Evolutionary conservation across 2,113 vertebrate species (phyloP), one percentile per base, ranked within the genome.

Genomic region (Catagonus wagneri): DNA sequence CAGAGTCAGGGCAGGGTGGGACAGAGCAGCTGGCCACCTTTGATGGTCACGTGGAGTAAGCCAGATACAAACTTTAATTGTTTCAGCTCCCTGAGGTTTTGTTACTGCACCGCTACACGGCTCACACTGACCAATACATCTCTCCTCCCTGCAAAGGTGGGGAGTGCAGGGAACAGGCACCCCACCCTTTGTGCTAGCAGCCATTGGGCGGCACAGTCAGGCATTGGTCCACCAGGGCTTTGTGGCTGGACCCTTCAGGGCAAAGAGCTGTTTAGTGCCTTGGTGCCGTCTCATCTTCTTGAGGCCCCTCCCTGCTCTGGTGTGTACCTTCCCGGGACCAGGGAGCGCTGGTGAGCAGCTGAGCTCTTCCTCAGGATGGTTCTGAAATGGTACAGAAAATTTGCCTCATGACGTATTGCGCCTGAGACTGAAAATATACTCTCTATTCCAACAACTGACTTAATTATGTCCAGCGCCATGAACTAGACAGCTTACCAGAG

Each of bases 191-290:
- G 34, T 27, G 17, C 2, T 39, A 19, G 68, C 60, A 20, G 36
- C 11, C n/a, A 1, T 25, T 34, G 34, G 32, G 6, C 13, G 12
- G 25, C 6, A 0, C 23, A 2, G 1, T 19, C 25, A 6, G 50
- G 36, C 14, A 16, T 4, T 1, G 50, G 27, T 7, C 52, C 14
- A 1, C 23, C n/a, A 29, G 52, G 7, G 16, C 14, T 19, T 36
- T 71, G 68, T 3, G 61, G 69, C 39, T 74, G 50, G 69, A 36
- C 68, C 32, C 25, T 76, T 54, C 36, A 0, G 34, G 83, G 14
- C 23, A 16, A 78, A 68, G 61, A 39, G 16, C 50, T 44, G 44
- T 44, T 34, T 54, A 20, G 4, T 10, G 39, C 1, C 1, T 44
- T 78, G 29, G 5, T 8, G 19, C 36, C 25, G 2, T 29, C 23